Evolutionary conservation across 2,797 vertebrate species (phyloP), one percentile per base, ranked within the genome.

Genomic region (Phylloscopus collybita): DNA sequence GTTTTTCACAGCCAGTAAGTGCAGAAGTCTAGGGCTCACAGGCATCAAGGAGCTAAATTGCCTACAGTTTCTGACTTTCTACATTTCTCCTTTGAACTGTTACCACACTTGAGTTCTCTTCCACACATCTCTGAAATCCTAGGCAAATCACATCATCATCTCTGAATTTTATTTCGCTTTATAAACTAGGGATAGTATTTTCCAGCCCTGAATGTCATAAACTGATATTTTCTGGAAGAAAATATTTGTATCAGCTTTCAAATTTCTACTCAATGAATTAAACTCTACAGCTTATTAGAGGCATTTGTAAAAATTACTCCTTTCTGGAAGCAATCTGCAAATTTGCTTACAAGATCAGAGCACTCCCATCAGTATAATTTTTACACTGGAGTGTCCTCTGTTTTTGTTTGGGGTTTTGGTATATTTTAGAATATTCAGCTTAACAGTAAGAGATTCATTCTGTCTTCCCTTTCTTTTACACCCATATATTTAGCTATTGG

Each of bases 81-180:
- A 6, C 40, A 18, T 44, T 86, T 78, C 72, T 65, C 27, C 47
- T 65, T 61, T 30, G 57, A 83, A 83, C 7, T 15, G 27, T 26
- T 75, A 42, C 47, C 57, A 92, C 34, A 18, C 30, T 34, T 65
- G 42, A 27, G n/a, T 32, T 72, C 40, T 84, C 51, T 86, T 84
- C 80, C 67, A 82, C 56, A 21, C 1, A 0, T 30, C 34, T 82
- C 64, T 64, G 54, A 59, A 80, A 72, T 22, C 11, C 49, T 56
- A 54, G 36, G 61, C 44, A 92, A 79, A 86, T 80, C 16, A 29
- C 21, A 14, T 44, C 32, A 72, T 47, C 15, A 38, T 42, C 56
- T 75, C 53, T 0, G 3, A 30, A 44, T 53, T 66, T 69, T 8
- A 4, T 57, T 79, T 79, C 10, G 0, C 1, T 0, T 69, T 73